Conservation (phyloP, 2,797 vertebrate genomes). For the Gambusia yucatana region DNA sequence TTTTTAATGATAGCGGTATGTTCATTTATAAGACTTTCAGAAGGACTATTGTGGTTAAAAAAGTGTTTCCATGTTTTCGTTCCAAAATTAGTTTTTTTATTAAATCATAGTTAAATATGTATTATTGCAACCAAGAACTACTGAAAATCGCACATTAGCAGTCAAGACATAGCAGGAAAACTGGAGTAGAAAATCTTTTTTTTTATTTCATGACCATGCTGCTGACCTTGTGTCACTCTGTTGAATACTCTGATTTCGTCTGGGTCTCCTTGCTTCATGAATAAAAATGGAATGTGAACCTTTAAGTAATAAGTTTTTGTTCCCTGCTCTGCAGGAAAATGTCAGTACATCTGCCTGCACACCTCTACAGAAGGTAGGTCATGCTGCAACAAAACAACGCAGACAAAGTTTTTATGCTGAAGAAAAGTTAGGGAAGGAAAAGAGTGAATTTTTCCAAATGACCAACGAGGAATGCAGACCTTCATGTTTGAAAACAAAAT, state of each 20-base stretch:
- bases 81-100: background rate
- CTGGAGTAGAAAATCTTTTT: background rate
- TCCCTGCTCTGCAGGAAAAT: background rate
- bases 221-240: background rate
- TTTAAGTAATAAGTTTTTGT: conserved; percentile 1
- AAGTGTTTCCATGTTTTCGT: background rate
- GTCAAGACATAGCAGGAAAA: background rate
- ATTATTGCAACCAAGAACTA: background rate
- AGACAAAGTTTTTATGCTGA: background rate
- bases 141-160: background rate
- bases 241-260: background rate
- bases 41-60: background rate
- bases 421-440: background rate
- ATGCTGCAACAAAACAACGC: background rate
- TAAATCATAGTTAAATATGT: background rate
- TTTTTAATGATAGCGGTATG: background rate
- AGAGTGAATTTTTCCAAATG: background rate
- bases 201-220: background rate
- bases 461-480: background rate
- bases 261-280: background rate
- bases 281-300: background rate
- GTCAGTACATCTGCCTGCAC: background rate
- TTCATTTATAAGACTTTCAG: background rate
- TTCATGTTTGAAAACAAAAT: background rate
- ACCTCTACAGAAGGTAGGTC: background rate